phyloP scores from a whole-genome alignment of 2,888 invertebrate genomes.

The Drymonia ruficornis region DNA sequence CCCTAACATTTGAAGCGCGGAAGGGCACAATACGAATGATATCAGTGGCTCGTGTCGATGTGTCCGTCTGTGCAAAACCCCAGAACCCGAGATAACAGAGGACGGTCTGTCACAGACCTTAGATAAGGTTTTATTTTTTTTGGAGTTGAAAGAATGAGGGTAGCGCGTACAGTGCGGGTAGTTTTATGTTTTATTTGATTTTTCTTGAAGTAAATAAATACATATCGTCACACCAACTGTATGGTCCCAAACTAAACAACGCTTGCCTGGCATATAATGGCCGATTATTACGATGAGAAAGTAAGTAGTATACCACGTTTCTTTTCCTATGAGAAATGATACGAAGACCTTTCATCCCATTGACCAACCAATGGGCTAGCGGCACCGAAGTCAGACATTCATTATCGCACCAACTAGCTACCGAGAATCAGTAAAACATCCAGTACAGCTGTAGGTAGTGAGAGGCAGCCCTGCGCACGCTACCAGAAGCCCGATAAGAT shows the following conservation, averaged over 20 bases:
- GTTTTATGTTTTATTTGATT: neutral
- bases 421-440: neutral
- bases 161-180: neutral
- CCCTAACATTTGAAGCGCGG: neutral
- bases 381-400: neutral
- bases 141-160: neutral
- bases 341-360: too few species aligned
- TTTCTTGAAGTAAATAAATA: too few species aligned
- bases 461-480: neutral
- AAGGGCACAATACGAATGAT: neutral
- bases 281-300: too few species aligned
- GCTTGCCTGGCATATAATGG: too few species aligned
- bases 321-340: too few species aligned
- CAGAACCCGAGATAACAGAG: neutral
- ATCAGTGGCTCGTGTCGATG: neutral
- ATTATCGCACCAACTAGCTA: neutral
- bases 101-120: neutral
- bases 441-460: too few species aligned
- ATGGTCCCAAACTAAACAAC: too few species aligned
- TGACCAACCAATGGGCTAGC: too few species aligned
- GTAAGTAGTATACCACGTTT: too few species aligned
- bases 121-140: slow-evolving; percentile 1
- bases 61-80: neutral
- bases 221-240: too few species aligned
- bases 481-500: slow-evolving; percentile 1